Base-by-base conservation (phyloP, 2,113 vertebrate genomes). In the Chaetodon auriga region DNA sequence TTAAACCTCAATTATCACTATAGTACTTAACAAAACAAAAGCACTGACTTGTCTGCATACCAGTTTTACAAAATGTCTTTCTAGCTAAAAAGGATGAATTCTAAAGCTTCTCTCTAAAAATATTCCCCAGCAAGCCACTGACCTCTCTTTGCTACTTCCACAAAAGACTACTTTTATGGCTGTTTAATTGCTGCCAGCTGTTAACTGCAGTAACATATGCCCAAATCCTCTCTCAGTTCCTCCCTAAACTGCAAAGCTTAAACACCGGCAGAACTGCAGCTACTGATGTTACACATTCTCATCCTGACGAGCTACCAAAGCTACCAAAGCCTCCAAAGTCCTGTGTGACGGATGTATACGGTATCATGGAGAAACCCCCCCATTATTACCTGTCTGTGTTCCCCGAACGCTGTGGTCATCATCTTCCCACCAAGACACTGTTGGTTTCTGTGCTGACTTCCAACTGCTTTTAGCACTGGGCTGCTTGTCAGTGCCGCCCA, bases 391-490 rank as follows among this genome's bases (percentile, higher is more conserved):
- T 82, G 35, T 49, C 23, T 63, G 70, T 68, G 69, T 48, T 90
- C 63, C 71, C 30, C 30, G 30, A 14, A 6, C 69, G 49, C 73
- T 62, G 51, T 76, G 68, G 7, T 95, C 89, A 77, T 96, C 96
- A 46, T 96, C 96, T 84, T 95, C 62, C 96, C 97, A 97, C 97
- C 96, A 97, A 0, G 95, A 95, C 23, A 90, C 55, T 23, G 87
- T 18, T 14, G 82, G 92, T 58, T 95, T 96, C 87, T 94, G 93
- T 0, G 36, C 43, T 80, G 93, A 84, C 78, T 93, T 95, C 68
- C 90, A 92, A 66, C 85, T 87, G 43, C 91, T 84, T 48, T 93
- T 94, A 36, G 89, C 93, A 16, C 89, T 81, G 13, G 90, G 13
- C 35, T 90, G 94, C 65, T 94, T 95, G 62, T 95, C 92, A 89